Base-by-base conservation (phyloP, 1,140 invertebrate species). In the Globodera rostochiensis region DNA sequence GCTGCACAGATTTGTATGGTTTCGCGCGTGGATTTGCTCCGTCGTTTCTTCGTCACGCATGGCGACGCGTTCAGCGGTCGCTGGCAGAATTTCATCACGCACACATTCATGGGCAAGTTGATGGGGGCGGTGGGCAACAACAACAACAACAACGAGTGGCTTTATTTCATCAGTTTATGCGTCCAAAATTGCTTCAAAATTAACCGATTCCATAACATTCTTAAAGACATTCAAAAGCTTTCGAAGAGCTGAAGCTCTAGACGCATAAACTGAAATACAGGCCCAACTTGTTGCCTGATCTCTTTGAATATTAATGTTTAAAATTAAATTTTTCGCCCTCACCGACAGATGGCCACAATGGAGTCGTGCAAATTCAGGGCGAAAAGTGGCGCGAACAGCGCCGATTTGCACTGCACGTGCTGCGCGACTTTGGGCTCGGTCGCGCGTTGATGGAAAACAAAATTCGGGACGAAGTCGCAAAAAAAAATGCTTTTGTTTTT, bases 371-470 rank as follows among this genome's bases (percentile, higher is more conserved):
- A 83, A 88, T 86, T 36, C 94, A 95, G 83, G 96, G 96, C 74
- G 93, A 93, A 79, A 91, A 96, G 85, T 98, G 96, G 96, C 95
- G 95, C 89, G 94, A 95, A 84, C 95, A 97, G 89, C 92, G 96
- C 76, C 93, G 93, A 81, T 98, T 97, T 91, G 92, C 97, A 15
- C 94, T 97, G 86, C 93, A 95, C 82, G 94, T 95, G 79, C 91
- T 98, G 3, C 92, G 95, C 50, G 93, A 94, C 85, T 95, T 98
- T 84, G 96, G 96, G 13, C 95, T 89, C 69, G 94, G 94, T 49
- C 94, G 94, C 86, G 93, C 94, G 85, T 92, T 93, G 81, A 94
- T 97, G 93, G 94, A 96, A 90, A 92, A 92, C 21, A 93, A 94
- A 90, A 96, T 97, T 82, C 95, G 94, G 94, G 94, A 71, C 4